Evolutionary conservation across 2,888 invertebrate genomes (phyloP).

Genomic region (Girardia tigrina): DNA sequence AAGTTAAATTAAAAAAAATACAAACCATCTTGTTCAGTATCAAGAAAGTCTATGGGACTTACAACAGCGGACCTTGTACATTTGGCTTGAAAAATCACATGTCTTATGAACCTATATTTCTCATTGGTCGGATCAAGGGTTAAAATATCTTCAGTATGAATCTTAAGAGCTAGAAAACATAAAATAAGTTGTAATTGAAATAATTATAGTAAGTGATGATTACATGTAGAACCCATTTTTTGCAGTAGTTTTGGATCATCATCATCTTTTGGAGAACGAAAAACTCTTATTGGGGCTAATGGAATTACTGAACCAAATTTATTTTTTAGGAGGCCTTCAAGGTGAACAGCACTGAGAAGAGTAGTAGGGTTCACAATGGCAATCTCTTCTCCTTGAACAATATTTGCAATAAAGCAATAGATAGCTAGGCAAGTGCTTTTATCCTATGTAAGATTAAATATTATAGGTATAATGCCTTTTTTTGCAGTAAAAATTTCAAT

Average conservation of each 20-base stretch:
- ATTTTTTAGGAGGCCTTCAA: slow-evolving; percentile 11
- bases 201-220: neutral
- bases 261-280: slow-evolving; percentile 1
- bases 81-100: slow-evolving; percentile 29
- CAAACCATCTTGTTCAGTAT: slow-evolving; percentile 29
- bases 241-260: slow-evolving; percentile 24
- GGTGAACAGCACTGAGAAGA: neutral
- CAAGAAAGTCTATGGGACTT: slow-evolving; percentile 24
- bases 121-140: slow-evolving; percentile 27
- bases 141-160: slow-evolving; percentile 24
- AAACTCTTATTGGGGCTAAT: slow-evolving; percentile 16
- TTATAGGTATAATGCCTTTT: no score
- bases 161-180: neutral
- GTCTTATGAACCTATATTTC: slow-evolving; percentile 11
- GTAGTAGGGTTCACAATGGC: slow-evolving; percentile 25
- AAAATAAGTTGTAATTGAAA: neutral
- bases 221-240: slow-evolving; percentile 14
- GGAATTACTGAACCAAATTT: slow-evolving; percentile 21
- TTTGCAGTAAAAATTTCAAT: no score
- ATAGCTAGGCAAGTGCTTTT: slow-evolving; percentile 27
- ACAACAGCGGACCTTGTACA: slow-evolving; percentile 30
- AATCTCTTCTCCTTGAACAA: slow-evolving; percentile 15
- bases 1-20: neutral
- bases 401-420: slow-evolving; percentile 26
- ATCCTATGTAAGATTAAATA: no score